Conservation (phyloP, 1,140 invertebrate genomes). For the Homarus americanus region DNA sequence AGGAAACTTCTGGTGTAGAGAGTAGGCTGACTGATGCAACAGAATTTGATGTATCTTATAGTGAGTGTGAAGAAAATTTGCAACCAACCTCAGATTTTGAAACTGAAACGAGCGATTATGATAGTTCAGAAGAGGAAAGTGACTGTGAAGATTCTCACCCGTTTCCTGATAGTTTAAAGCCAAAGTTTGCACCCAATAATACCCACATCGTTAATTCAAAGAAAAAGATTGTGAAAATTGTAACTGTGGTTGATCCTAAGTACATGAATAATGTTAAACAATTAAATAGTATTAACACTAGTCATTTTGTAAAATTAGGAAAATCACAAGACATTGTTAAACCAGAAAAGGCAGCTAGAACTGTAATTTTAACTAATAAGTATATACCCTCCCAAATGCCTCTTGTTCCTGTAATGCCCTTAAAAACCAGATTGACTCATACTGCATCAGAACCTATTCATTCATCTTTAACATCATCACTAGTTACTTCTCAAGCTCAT, state of each 20-base stretch:
- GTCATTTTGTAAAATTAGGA: background rate
- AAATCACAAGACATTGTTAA: background rate
- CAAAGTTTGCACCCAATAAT: background rate
- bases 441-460: background rate
- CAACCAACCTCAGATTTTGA: background rate
- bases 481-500: background rate
- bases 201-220: background rate
- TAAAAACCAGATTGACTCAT: background rate
- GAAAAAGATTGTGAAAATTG: background rate
- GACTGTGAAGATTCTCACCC: background rate
- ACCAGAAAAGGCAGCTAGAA: background rate
- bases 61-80: background rate
- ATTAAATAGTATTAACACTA: background rate
- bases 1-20: background rate
- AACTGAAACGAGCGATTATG: background rate
- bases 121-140: constrained; percentile 19
- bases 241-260: background rate
- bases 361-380: background rate
- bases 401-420: background rate
- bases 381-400: background rate
- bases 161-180: background rate
- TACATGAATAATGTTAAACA: background rate
- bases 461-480: background rate
- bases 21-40: background rate
- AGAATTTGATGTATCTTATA: background rate